Base-by-base conservation (phyloP, 2,113 vertebrate species). In the Loxodonta africana region DNA sequence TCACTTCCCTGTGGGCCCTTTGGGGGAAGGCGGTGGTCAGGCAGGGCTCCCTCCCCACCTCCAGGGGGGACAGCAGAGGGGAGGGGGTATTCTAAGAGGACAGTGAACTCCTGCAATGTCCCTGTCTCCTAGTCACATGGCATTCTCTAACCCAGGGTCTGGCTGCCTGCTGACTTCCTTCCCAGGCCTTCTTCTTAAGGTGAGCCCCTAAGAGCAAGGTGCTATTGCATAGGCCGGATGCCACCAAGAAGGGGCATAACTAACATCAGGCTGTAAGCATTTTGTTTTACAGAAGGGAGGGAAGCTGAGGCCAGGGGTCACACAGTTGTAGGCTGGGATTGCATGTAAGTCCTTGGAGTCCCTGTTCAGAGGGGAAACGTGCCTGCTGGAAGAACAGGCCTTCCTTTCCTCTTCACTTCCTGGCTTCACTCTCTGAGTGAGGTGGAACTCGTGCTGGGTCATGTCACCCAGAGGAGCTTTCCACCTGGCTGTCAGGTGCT, bases 51-150 rank as follows among this genome's bases (percentile, higher is more conserved):
- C 84, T 73, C 44, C 28, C n/a, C 57, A n/a, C 77, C 67, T 62
- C 26, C 14, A 46, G 46, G 80, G 18, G 44, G 69, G 46, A 44
- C 46, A 44, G 37, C 6, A 51, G 5, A 26, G 17, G 9, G 67
- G 60, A 37, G 4, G 65, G 57, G 82, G 53, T 28, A 0, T 1
- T 4, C 26, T 12, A 53, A 28, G 20, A 26, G n/a, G 0, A 21
- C 60, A 5, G 82, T 10, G 33, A 30, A 10, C 21, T 78, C 5
- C 6, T 7, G n/a, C 17, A 28, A 10, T 2, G 9, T 5, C 12
- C 83, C 77, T 83, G 41, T 41, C 28, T 12, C 1, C 0, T 10
- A 0, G 3, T 26, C 60, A 62, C 1, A 0, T 25, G 71, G 86
- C 1, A 0, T 74, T 21, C 60, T 85, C 28, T 53, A 48, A 8